phyloP scores from a whole-genome alignment of 2,113 vertebrate genomes.

The Misgurnus mizolepis region DNA sequence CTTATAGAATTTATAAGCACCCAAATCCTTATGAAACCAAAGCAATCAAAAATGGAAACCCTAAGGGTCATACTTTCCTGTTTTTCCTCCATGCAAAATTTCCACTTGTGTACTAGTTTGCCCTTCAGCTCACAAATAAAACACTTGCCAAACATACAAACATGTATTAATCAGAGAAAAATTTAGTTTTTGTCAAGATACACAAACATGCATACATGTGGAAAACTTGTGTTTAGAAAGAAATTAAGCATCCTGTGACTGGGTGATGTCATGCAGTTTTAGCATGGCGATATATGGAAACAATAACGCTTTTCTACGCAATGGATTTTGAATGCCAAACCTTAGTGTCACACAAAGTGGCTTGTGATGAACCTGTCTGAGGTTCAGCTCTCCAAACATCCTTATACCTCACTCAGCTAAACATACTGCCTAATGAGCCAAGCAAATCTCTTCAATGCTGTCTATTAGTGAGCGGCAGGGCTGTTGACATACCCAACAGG shows the following conservation, averaged over 20 bases:
- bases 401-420: slow-evolving; percentile 48
- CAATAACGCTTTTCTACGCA: slow-evolving; percentile 63
- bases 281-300: slow-evolving; percentile 69
- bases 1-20: no score
- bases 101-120: neutral
- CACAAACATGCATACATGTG: slow-evolving; percentile 30
- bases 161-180: neutral
- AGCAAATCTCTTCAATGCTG: slow-evolving; percentile 49
- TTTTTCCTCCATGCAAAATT: neutral
- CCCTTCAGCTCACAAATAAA: neutral
- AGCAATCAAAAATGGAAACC: no score
- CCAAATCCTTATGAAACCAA: no score
- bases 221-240: slow-evolving; percentile 34
- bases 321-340: slow-evolving; percentile 67
- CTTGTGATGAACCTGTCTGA: slow-evolving; percentile 48
- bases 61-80: neutral
- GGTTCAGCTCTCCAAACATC: slow-evolving; percentile 57
- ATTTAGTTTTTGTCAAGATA: neutral
- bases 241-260: slow-evolving; percentile 61
- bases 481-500: slow-evolving; percentile 51
- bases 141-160: slow-evolving; percentile 9
- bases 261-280: slow-evolving; percentile 31
- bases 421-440: slow-evolving; percentile 51
- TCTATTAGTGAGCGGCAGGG: slow-evolving; percentile 46
- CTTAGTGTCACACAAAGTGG: slow-evolving; percentile 42